Evolutionary conservation across 2,113 vertebrate species (phyloP), one percentile per base, ranked within the genome.

Genomic region (Nanorana parkeri): DNA sequence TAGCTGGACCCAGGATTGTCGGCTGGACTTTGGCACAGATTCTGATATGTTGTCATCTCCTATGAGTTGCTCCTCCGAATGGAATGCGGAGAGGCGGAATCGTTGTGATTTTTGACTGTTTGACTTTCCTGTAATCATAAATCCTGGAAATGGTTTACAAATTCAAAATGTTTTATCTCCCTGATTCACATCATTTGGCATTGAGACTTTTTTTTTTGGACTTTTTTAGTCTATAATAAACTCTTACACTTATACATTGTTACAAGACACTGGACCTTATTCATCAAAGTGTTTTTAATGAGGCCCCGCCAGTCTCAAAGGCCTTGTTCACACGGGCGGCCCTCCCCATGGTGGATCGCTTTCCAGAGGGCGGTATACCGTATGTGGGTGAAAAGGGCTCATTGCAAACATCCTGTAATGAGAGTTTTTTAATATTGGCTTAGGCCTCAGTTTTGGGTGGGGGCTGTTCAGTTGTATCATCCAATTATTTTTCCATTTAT

Each of bases 71-170:
- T 2, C 52, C 26, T 20, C 15, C 10, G 1, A 3, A 11, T 21
- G 71, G 71, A 74, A 74, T 74, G 71, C 19, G 0, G 17, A 58
- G 26, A 58, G 26, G 52, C 23, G 28, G 71, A 74, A 74, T 58
- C n/a, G 71, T 74, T 74, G 71, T 74, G n/a, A 74, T 74, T 58
- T 74, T 36, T 74, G 54, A 56, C 69, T 32, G 52, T 73, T 73
- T 73, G 69, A 58, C 71, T 74, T 74, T 74, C 71, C 71, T 74
- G 71, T 58, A 26, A 32, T 74, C 17, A 74, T 58, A 58, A 74
- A 74, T 74, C 71, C 71, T 54, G 47, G 26, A 28, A 20, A 74
- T 7, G 20, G 20, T 32, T 58, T n/a, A 74, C 26, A 52, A 74
- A 74, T 58, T 58, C 26, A 20, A 24, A 29, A 23, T 1, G 26